Percentiles rank a stretch among this genome's conserved stretches.
These are phyloP conservation scores for Arge pagana DNA, from an alignment of 2,888 invertebrate genomes.

Conservation along the genomic window DNA sequence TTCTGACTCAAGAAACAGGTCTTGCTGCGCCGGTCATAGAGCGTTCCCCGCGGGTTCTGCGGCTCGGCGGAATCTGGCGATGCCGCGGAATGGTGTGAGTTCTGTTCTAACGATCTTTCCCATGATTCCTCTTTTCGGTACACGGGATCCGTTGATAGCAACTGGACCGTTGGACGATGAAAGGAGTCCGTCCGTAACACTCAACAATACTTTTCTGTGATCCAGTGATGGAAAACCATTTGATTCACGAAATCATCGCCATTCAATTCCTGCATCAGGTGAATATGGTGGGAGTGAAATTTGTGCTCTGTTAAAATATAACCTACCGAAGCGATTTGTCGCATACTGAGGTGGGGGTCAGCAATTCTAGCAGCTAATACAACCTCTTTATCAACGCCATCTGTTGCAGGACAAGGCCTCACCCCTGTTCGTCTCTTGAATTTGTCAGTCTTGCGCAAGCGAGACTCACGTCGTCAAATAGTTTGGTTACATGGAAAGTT, in stretches of 20 bases:
- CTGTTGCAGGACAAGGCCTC: background rate
- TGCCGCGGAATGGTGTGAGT: too few species aligned
- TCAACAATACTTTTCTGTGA: background rate
- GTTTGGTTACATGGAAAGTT: slow-evolving; percentile 4
- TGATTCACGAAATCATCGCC: background rate
- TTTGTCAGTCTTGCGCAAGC: slow-evolving; percentile 4
- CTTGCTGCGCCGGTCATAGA: too few species aligned
- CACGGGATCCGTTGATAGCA: too few species aligned
- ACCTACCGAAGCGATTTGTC: background rate
- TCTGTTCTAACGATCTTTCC: too few species aligned
- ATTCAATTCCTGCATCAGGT: background rate
- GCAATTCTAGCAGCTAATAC: slow-evolving; percentile 1
- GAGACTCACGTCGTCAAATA: background rate
- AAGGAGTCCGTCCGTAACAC: slow-evolving; percentile 6
- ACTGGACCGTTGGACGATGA: too few species aligned
- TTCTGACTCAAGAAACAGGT: too few species aligned
- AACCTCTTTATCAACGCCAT: background rate
- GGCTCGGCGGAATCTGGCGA: too few species aligned
- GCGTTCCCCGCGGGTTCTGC: too few species aligned
- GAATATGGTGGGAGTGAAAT: too few species aligned
- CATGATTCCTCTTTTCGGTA: too few species aligned
- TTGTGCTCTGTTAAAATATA: background rate
- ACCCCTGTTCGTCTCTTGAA: too few species aligned
- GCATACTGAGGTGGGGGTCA: background rate
- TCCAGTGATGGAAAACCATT: background rate